Percentiles rank a stretch among this genome's conserved stretches.
Evolutionary conservation across 2,797 vertebrate species (phyloP).

Genomic region (Dendrocincla fuliginosa): DNA sequence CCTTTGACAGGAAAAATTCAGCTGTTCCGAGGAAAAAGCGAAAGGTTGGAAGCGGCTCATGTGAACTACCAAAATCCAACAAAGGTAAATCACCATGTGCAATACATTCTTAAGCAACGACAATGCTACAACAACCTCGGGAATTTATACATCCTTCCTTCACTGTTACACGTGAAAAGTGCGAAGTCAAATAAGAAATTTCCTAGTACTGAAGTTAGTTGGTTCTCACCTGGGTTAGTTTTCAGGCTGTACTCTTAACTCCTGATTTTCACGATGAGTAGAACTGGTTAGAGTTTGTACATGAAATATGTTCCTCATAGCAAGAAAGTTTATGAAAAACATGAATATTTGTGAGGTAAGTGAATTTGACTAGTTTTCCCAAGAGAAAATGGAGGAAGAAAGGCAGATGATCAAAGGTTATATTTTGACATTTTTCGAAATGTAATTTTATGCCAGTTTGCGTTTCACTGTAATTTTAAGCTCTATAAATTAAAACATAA

Average conservation of each 20-base stretch:
- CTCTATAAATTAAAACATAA: background rate
- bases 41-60: slow-evolving; percentile 78
- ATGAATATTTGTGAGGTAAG: background rate
- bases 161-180: background rate
- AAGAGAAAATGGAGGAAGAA: background rate
- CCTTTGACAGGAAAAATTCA: slow-evolving; percentile 93
- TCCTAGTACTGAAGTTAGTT: background rate
- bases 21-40: slow-evolving; percentile 89
- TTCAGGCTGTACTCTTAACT: background rate
- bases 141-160: background rate
- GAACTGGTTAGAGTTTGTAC: background rate
- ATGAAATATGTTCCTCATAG: background rate
- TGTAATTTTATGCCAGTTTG: background rate
- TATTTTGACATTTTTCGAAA: background rate
- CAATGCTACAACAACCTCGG: background rate
- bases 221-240: background rate
- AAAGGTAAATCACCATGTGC: slow-evolving; percentile 82
- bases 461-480: background rate
- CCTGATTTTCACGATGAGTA: background rate
- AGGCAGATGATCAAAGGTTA: background rate
- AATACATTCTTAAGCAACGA: background rate
- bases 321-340: background rate
- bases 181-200: background rate
- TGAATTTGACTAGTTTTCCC: background rate
- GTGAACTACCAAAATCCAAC: slow-evolving; percentile 83